These are phyloP conservation scores for Cataglyphis livida DNA, from an alignment of 2,888 invertebrate species.

Conservation along the genomic window DNA sequence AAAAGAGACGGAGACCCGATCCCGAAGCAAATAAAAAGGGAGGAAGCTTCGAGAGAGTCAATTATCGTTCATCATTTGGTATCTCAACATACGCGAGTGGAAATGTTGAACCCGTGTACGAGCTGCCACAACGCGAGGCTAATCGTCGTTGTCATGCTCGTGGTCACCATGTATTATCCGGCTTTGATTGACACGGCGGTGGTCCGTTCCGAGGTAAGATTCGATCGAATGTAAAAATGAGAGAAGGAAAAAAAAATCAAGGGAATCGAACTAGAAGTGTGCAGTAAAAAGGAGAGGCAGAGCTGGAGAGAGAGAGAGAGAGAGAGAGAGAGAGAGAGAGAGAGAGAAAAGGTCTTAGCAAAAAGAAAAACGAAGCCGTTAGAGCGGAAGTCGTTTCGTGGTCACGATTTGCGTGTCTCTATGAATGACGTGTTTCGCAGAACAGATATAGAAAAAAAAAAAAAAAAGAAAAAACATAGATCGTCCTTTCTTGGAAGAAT, in stretches of 20 bases:
- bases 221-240: not conserved
- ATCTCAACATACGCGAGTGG: not conserved
- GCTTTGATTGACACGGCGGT: slow-evolving; percentile 14
- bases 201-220: slow-evolving; percentile 37
- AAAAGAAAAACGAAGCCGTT: not conserved
- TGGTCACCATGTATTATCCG: not conserved
- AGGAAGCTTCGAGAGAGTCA: too few relatives aligned
- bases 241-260: not conserved
- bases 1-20: not conserved
- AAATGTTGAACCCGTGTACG: slow-evolving; percentile 14
- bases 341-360: not conserved
- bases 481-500: not conserved
- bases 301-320: not conserved
- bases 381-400: not conserved
- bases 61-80: not conserved
- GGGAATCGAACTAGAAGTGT: not conserved
- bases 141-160: not conserved
- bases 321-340: not conserved
- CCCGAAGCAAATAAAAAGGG: not conserved
- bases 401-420: not conserved
- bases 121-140: not conserved
- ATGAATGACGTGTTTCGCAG: not conserved
- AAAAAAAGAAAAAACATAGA: not conserved
- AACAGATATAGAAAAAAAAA: not conserved
- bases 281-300: not conserved